These are phyloP conservation scores for Caranx ignobilis DNA, from an alignment of 2,113 vertebrate species.

Conservation along the genomic window DNA sequence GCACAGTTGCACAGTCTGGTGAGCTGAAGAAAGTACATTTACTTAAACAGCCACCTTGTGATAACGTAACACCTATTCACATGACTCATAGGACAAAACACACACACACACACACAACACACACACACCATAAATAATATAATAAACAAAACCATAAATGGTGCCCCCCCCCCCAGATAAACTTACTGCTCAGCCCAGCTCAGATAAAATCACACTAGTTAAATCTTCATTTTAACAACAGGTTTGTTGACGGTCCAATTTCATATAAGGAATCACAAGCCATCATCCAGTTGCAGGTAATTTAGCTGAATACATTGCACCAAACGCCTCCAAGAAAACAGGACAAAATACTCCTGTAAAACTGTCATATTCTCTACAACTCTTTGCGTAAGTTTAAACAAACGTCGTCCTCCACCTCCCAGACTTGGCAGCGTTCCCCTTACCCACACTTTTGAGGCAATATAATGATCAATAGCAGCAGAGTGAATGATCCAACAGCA, in stretches of 20 bases:
- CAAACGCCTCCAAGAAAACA: not conserved
- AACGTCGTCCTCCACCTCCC: not conserved
- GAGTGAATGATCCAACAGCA: slow-evolving; percentile 62
- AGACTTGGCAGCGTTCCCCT: slow-evolving; percentile 26
- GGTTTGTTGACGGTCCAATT: not conserved
- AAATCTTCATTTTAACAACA: not conserved
- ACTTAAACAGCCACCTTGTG: slow-evolving; percentile 29
- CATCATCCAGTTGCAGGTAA: slow-evolving; percentile 7
- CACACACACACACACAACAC: not conserved
- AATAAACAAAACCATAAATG: too few relatives aligned
- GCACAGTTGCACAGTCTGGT: slow-evolving; percentile 45
- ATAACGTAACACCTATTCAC: slow-evolving; percentile 29
- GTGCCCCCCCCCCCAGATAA: not conserved
- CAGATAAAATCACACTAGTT: not conserved
- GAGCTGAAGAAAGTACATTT: slow-evolving; percentile 41
- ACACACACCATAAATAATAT: not conserved
- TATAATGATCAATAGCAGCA: slow-evolving; percentile 38
- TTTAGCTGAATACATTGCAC: not conserved
- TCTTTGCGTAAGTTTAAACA: not conserved
- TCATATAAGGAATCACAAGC: not conserved
- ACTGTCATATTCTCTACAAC: not conserved
- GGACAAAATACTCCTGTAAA: not conserved
- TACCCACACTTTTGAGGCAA: slow-evolving; percentile 41
- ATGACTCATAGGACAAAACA: slow-evolving; percentile 13
- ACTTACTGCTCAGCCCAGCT: not conserved